phyloP scores from a whole-genome alignment of 2,888 invertebrate genomes.

The Cephus spinipes region DNA sequence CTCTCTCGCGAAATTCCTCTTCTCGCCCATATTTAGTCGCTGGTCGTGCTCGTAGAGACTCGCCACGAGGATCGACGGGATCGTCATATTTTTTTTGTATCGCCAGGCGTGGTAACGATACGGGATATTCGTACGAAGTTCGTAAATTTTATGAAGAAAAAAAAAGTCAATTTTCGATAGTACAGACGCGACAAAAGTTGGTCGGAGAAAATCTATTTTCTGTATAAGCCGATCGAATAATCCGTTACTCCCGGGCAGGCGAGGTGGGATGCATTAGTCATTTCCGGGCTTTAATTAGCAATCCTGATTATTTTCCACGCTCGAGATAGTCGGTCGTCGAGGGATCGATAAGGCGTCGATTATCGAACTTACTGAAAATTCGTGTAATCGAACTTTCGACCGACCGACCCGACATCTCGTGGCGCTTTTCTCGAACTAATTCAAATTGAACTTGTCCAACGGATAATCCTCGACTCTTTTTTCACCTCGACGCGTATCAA shows the following conservation, averaged over 20 bases:
- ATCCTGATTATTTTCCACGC: not conserved
- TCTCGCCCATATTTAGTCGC: not conserved
- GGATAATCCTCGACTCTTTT: not conserved
- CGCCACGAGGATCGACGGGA: not conserved
- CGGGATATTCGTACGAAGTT: no score
- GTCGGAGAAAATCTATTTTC: conserved; percentile 30
- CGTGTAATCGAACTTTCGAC: not conserved
- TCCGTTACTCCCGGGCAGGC: not conserved
- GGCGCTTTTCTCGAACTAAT: not conserved
- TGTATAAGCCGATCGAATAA: not conserved
- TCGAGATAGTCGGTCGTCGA: not conserved
- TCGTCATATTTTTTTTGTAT: not conserved
- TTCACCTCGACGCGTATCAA: not conserved
- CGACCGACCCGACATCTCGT: not conserved
- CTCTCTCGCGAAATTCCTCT: not conserved
- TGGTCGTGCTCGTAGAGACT: not conserved
- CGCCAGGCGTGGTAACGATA: no score
- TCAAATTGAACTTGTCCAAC: not conserved
- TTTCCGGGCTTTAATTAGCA: conserved; percentile 18
- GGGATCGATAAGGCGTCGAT: not conserved
- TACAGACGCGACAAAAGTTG: conserved; percentile 28
- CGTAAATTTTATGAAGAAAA: no score
- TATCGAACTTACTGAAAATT: not conserved
- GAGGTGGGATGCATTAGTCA: conserved; percentile 27
- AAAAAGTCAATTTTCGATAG: no score